Percentiles rank a stretch among this genome's conserved stretches.
Evolutionary conservation across 2,113 vertebrate genomes (phyloP).

Genomic region (Clarias macrocephalus): DNA sequence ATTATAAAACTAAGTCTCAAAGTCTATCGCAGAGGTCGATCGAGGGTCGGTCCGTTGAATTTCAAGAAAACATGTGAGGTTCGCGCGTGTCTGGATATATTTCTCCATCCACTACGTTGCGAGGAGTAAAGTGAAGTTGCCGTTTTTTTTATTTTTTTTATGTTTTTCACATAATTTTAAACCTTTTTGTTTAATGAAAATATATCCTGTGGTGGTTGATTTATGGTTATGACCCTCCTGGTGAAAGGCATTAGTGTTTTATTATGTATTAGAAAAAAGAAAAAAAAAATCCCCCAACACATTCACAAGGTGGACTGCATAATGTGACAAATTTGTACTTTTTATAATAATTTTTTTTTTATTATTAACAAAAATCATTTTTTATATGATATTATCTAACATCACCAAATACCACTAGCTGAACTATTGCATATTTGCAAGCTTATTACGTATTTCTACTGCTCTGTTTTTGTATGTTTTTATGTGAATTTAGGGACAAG

Average conservation of each 20-base stretch:
- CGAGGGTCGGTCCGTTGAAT: neutral
- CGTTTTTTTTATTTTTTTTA: neutral
- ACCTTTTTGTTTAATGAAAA: neutral
- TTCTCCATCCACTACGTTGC: neutral
- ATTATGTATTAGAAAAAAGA: neutral
- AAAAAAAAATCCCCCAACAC: neutral
- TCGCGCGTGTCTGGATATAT: too few species aligned
- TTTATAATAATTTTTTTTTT: neutral
- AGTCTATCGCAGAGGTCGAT: neutral
- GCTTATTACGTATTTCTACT: neutral
- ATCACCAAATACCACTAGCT: constrained; percentile 44
- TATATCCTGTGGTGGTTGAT: constrained; percentile 28
- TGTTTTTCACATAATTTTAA: neutral
- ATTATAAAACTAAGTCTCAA: neutral
- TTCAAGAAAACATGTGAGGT: neutral
- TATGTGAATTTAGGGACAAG: constrained; percentile 7
- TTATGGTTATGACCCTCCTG: constrained; percentile 7
- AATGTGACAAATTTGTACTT: neutral
- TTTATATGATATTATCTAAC: constrained; percentile 23
- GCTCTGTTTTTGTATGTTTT: constrained; percentile 8
- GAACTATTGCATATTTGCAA: constrained; percentile 8
- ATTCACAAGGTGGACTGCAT: constrained; percentile 37
- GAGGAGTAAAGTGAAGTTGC: neutral
- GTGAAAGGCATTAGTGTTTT: constrained; percentile 31
- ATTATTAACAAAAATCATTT: neutral